Base-by-base conservation (phyloP, 2,113 vertebrate genomes). In the Myotis brandtii region DNA sequence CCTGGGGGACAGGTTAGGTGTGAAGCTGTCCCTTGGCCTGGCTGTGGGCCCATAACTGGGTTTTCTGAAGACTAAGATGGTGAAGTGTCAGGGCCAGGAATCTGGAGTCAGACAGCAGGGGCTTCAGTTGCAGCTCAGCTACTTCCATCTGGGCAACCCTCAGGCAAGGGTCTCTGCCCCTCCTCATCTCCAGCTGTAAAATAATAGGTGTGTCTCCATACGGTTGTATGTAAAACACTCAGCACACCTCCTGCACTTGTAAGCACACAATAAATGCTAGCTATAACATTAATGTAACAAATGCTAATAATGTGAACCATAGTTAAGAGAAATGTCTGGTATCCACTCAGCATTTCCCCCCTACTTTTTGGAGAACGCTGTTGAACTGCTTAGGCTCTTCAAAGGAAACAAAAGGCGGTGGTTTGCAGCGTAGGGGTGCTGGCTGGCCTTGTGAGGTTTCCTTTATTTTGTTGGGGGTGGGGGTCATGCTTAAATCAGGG, bases 211-310 rank as follows among this genome's bases (percentile, higher is more conserved):
- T 85, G 25, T 54, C 43, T 40, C 59, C 64, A 25, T 40, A 34
- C 46, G 27, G 37, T 77, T 56, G 30, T 66, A 34, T 23, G 34
- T 23, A 84, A 73, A 95, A 62, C 52, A 67, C 46, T 40, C 27
- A 84, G n/a, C 83, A 91, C 3, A n/a, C 86, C 8, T 91, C 77
- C 73, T 80, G 94, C 66, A 67, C 79, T 48, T 67, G n/a, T 59
- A 56, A 85, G 72, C n/a, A n/a, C n/a, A 30, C 18, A 30, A n/a
- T 89, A 66, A 56, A 76, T 27, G 30, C 46, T 56, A 69, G 30
- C 16, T 64, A 12, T 82, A 82, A 43, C 21, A 56, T 40, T 37
- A 43, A 64, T 82, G 18, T 43, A 82, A 64, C n/a, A 64, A 62
- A 64, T 82, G 56, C 80, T 52, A 48, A 82, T 66, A 64, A 75